These are phyloP conservation scores for Fratercula arctica DNA, from an alignment of 2,797 vertebrate species.

Conservation along the genomic window DNA sequence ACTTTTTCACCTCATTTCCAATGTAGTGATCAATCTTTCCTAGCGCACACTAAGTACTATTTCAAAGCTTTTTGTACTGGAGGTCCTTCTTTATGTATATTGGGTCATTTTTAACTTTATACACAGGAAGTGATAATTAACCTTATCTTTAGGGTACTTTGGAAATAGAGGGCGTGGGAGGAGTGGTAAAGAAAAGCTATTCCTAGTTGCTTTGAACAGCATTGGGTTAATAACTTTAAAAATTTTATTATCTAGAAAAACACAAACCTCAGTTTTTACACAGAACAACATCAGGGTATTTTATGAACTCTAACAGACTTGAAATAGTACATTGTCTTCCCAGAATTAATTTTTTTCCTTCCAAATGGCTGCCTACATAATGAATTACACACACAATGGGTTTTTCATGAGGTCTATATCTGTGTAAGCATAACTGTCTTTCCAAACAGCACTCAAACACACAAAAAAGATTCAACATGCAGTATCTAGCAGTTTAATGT, in stretches of 20 bases:
- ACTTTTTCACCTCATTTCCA: background rate
- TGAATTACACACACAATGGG: background rate
- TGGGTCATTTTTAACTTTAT: background rate
- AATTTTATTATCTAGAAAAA: background rate
- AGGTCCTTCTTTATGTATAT: background rate
- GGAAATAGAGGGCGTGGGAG: background rate
- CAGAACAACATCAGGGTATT: background rate
- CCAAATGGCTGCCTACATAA: slow-evolving; percentile 1
- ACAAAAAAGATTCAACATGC: background rate
- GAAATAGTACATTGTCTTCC: slow-evolving; percentile 4
- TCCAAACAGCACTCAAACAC: slow-evolving; percentile 19
- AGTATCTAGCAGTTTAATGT: background rate
- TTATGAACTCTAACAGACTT: background rate
- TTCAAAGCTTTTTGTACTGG: background rate
- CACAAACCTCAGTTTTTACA: background rate
- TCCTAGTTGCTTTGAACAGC: background rate
- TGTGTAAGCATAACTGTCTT: background rate
- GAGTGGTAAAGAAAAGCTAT: background rate
- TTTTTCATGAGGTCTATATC: background rate
- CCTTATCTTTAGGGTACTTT: background rate
- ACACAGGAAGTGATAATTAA: background rate
- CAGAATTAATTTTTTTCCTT: slow-evolving; percentile 14
- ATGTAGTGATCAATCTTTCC: background rate
- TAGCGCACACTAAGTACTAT: background rate
- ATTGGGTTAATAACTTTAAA: background rate